A percentile compares a stretch with the other conserved stretches of the same genome.
phyloP scores from a whole-genome alignment of 2,113 vertebrate genomes.

The Marmota monax region DNA sequence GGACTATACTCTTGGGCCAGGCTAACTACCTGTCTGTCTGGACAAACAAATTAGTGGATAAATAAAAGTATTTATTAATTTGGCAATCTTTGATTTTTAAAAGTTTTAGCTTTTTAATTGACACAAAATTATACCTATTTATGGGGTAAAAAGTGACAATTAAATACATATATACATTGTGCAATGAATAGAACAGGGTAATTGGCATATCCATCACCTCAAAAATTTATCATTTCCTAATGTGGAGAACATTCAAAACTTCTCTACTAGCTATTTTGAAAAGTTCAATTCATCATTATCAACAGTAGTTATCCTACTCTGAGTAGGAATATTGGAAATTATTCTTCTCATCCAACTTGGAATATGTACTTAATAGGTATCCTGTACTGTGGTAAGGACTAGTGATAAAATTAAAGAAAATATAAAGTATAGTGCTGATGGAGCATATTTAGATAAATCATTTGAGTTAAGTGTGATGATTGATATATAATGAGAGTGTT shows the following conservation, averaged over 20 bases:
- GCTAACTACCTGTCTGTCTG: background rate
- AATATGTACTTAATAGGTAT: background rate
- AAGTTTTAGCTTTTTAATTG: background rate
- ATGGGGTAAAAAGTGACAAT: background rate
- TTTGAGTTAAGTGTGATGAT: background rate
- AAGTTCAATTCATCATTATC: background rate
- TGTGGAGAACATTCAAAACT: background rate
- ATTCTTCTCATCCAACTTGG: background rate
- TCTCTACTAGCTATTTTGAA: background rate
- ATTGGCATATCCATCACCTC: background rate
- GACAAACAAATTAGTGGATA: background rate
- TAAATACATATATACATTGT: background rate
- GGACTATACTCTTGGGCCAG: background rate
- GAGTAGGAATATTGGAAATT: background rate
- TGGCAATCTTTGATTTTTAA: background rate
- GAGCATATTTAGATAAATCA: background rate
- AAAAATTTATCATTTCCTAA: background rate
- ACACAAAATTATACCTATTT: background rate
- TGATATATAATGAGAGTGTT: background rate
- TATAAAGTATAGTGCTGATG: background rate
- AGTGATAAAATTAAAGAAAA: background rate
- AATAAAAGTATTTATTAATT: background rate
- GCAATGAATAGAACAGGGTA: background rate
- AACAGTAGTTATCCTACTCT: background rate
- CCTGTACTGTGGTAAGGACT: background rate